Conservation (phyloP, 2,888 invertebrate genomes). For the Erynnis tages region DNA sequence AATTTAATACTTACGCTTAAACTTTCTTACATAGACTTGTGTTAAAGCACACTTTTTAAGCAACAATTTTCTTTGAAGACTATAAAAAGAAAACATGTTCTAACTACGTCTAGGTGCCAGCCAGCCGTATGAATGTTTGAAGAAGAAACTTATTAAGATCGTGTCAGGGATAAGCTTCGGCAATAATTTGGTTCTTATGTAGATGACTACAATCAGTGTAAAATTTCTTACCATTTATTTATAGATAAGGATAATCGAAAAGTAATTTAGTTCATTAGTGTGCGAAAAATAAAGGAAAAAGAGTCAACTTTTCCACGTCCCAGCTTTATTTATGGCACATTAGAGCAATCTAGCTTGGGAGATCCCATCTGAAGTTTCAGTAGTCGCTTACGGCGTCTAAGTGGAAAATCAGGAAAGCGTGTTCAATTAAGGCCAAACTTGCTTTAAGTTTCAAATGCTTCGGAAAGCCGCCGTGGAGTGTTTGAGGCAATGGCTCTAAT, state of each 20-base stretch:
- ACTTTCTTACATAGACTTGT: conserved; percentile 4
- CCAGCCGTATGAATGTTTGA: not conserved
- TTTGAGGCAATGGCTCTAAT: conserved; percentile 13
- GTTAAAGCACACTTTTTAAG: conserved; percentile 8
- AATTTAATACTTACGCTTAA: conserved; percentile 4
- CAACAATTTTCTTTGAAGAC: conserved; percentile 17
- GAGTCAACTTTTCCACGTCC: not conserved
- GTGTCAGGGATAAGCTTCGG: conserved; percentile 16
- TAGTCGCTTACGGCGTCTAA: conserved; percentile 12
- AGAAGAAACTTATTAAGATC: conserved; percentile 23
- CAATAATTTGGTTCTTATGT: conserved; percentile 16
- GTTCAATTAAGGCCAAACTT: conserved; percentile 41
- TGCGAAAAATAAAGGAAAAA: not conserved
- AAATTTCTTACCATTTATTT: conserved; percentile 16
- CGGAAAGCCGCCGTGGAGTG: conserved; percentile 16
- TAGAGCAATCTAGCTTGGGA: conserved; percentile 10
- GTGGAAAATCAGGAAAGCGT: conserved; percentile 28
- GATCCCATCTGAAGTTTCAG: conserved; percentile 14
- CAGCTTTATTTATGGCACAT: conserved; percentile 4
- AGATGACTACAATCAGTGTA: not conserved
- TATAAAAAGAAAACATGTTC: conserved; percentile 13
- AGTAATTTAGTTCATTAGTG: conserved; percentile 4
- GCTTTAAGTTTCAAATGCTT: conserved; percentile 32
- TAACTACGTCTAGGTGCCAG: conserved; percentile 6
- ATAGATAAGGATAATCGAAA: conserved; percentile 14